Conservation (phyloP, 2,888 invertebrate species). For the Camponotus fellah region DNA sequence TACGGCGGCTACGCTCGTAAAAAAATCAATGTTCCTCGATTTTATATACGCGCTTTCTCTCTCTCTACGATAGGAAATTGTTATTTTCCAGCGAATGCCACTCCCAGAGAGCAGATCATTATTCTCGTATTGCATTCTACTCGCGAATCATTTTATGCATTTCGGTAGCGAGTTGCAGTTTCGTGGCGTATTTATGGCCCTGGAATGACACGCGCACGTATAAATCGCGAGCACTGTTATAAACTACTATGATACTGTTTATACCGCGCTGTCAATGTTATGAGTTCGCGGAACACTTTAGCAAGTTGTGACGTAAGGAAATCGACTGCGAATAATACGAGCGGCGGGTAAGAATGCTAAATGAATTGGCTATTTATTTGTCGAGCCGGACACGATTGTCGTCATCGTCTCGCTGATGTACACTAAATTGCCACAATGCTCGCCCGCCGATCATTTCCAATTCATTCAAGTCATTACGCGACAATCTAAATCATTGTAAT, state of each 20-base stretch:
- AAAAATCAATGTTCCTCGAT: slow-evolving; percentile 38
- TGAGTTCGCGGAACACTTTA: slow-evolving; percentile 70
- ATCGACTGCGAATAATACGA: slow-evolving; percentile 62
- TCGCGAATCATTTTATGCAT: slow-evolving; percentile 28
- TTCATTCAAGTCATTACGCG: slow-evolving; percentile 2
- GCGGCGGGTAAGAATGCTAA: slow-evolving; percentile 68
- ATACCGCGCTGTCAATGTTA: slow-evolving; percentile 67
- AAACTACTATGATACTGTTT: slow-evolving; percentile 61
- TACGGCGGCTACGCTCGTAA: slow-evolving; percentile 11
- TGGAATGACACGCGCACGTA: slow-evolving; percentile 20
- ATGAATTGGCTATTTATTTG: slow-evolving; percentile 65
- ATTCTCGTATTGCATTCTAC: slow-evolving; percentile 16
- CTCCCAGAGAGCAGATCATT: not conserved
- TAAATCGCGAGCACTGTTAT: slow-evolving; percentile 53
- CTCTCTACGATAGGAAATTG: not conserved
- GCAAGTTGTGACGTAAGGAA: slow-evolving; percentile 66
- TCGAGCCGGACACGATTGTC: slow-evolving; percentile 42
- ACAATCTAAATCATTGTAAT: not conserved
- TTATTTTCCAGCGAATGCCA: not conserved
- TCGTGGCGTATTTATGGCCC: slow-evolving; percentile 25
- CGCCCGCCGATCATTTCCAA: slow-evolving; percentile 1
- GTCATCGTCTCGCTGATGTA: slow-evolving; percentile 16
- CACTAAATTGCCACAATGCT: not conserved
- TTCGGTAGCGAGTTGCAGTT: slow-evolving; percentile 39
- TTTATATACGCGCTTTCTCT: slow-evolving; percentile 27